Conservation (phyloP, 2,113 vertebrate genomes). For the Calyptomena viridis region DNA sequence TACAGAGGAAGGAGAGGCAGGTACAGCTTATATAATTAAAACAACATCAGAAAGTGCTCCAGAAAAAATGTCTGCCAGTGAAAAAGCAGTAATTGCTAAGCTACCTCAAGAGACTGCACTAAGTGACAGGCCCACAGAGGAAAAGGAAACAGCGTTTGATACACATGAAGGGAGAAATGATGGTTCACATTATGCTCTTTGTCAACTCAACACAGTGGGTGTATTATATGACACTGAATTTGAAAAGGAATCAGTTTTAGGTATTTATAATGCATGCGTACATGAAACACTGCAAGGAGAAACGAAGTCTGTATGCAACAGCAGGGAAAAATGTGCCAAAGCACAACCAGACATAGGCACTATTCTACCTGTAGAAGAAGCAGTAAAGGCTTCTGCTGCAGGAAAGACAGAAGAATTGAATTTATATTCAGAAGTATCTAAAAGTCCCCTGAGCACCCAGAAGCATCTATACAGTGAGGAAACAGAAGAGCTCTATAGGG, state of each 20-base stretch:
- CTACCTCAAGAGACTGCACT: slow-evolving; percentile 77
- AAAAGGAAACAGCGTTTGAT: slow-evolving; percentile 80
- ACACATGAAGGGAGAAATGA: slow-evolving; percentile 79
- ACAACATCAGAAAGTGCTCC: slow-evolving; percentile 77
- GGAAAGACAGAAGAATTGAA: slow-evolving; percentile 12
- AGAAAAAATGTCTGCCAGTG: slow-evolving; percentile 78
- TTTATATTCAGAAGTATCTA: slow-evolving; percentile 17
- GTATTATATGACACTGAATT: slow-evolving; percentile 74
- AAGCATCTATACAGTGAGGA: neutral
- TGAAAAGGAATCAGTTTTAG: slow-evolving; percentile 74
- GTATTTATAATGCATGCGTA: slow-evolving; percentile 67
- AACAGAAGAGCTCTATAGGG: neutral
- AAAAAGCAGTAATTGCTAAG: slow-evolving; percentile 81
- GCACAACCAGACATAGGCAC: slow-evolving; percentile 33
- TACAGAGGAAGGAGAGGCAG: slow-evolving; percentile 65
- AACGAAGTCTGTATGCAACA: slow-evolving; percentile 28
- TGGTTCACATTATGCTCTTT: slow-evolving; percentile 78
- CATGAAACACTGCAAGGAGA: slow-evolving; percentile 65
- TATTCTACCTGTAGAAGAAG: slow-evolving; percentile 23
- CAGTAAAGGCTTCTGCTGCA: slow-evolving; percentile 23
- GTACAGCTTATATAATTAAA: slow-evolving; percentile 79
- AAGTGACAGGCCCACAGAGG: slow-evolving; percentile 79
- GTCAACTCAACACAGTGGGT: slow-evolving; percentile 73
- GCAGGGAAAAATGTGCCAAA: slow-evolving; percentile 53
- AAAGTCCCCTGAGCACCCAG: neutral